phyloP scores from a whole-genome alignment of 2,797 vertebrate genomes.

The Neoniphon sammara region DNA sequence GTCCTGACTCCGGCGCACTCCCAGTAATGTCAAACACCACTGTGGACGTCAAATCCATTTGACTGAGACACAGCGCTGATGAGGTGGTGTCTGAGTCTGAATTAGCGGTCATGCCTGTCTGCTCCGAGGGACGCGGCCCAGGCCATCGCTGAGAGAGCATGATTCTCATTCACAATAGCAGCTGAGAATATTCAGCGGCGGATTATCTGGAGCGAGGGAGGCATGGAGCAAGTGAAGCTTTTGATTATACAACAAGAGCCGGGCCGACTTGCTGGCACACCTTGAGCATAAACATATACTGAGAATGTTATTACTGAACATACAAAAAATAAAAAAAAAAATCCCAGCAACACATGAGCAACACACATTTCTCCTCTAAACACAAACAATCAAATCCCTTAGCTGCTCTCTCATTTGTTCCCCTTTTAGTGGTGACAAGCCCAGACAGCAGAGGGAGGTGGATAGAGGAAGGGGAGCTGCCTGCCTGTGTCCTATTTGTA shows the following conservation, averaged over 20 bases:
- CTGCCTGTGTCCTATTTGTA: conserved; percentile 75
- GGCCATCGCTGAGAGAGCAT: conserved; percentile 46
- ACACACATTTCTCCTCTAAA: conserved; percentile 58
- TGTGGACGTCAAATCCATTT: conserved; percentile 52
- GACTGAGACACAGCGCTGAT: conserved; percentile 52
- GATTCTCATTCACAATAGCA: conserved; percentile 35
- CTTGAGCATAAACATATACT: conserved; percentile 27
- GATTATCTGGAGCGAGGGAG: conserved; percentile 3
- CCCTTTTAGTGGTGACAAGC: conserved; percentile 72
- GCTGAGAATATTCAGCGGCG: conserved; percentile 41
- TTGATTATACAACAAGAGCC: conserved; percentile 14
- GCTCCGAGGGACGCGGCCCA: conserved; percentile 49
- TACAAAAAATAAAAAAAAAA: conserved; percentile 34
- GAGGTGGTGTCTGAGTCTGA: conserved; percentile 39
- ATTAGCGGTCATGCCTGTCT: conserved; percentile 56
- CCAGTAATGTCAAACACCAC: conserved; percentile 52
- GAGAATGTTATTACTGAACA: conserved; percentile 36
- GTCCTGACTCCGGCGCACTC: conserved; percentile 23
- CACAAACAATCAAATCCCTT: conserved; percentile 66
- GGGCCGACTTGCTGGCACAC: conserved; percentile 33
- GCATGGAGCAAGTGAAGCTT: neutral
- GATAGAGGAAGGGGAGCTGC: conserved; percentile 66
- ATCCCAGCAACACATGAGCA: conserved; percentile 53
- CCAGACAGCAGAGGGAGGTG: conserved; percentile 67
- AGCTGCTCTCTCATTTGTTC: conserved; percentile 65